Evolutionary conservation across 2,888 invertebrate genomes (phyloP).

Genomic region (Amblyjoppa fuscipennis): DNA sequence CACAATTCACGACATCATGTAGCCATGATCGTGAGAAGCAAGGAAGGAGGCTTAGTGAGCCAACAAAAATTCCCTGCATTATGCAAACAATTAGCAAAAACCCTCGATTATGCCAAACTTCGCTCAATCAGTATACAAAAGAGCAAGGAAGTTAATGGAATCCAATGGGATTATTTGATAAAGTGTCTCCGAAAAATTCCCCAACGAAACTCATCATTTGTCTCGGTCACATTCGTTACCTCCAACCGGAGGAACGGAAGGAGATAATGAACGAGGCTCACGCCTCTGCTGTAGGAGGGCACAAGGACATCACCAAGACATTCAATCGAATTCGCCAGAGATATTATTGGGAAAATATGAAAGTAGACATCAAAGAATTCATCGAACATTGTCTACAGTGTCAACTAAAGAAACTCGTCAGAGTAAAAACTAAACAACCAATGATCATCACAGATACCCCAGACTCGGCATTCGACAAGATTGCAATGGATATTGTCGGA

Average conservation of each 20-base stretch:
- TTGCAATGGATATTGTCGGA: conserved; percentile 61
- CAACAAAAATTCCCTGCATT: background rate
- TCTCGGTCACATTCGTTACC: background rate
- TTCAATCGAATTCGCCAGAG: conserved; percentile 39
- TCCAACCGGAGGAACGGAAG: background rate
- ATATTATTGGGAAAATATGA: background rate
- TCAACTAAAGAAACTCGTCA: too few species aligned
- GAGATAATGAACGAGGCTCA: conserved; percentile 44
- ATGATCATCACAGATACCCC: conserved; percentile 62
- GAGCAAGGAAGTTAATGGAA: conserved; percentile 8
- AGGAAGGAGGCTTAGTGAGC: background rate
- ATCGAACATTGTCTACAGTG: too few species aligned
- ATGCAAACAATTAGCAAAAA: background rate
- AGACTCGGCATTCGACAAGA: conserved; percentile 49
- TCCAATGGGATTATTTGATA: conserved; percentile 17
- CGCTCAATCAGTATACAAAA: conserved; percentile 3
- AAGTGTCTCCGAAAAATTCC: background rate
- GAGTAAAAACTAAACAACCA: conserved; percentile 59
- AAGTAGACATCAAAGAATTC: too few species aligned
- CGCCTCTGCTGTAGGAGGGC: conserved; percentile 39
- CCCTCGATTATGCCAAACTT: background rate
- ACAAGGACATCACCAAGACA: conserved; percentile 55
- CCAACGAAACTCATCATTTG: background rate
- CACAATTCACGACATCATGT: background rate
- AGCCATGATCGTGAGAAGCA: background rate